These are phyloP conservation scores for Galaxea fascicularis DNA, from an alignment of 92 coral and sea anemone genomes.

Conservation along the genomic window DNA sequence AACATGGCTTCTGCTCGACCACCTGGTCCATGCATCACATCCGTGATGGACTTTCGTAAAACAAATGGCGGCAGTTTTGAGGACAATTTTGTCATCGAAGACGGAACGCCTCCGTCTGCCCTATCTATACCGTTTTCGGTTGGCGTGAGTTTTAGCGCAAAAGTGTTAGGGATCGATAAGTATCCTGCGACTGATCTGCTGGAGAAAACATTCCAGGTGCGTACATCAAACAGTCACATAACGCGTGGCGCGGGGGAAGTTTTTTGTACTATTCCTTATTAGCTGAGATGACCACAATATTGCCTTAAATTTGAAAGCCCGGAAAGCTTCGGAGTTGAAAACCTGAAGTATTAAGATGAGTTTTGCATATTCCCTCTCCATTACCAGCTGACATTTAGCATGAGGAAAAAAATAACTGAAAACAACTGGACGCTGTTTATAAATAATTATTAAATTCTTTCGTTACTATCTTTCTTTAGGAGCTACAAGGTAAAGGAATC, in stretches of 20 bases:
- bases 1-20: conserved; percentile 16
- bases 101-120: conserved; percentile 52
- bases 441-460: too few species aligned
- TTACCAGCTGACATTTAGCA: too few species aligned
- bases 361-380: too few species aligned
- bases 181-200: conserved; percentile 21
- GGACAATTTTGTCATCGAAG: conserved; percentile 46
- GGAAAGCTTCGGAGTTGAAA: too few species aligned
- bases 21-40: conserved; percentile 64
- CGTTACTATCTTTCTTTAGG: background rate
- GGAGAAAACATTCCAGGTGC: conserved; percentile 20
- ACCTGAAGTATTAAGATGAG: too few species aligned
- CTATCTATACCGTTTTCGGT: conserved; percentile 10
- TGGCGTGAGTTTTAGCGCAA: conserved; percentile 40
- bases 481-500: conserved; percentile 23
- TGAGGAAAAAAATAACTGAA: too few species aligned
- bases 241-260: too few species aligned
- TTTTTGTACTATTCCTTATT: too few species aligned
- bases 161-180: conserved; percentile 22
- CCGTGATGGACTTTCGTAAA: conserved; percentile 63
- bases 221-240: too few species aligned
- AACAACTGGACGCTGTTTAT: too few species aligned
- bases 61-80: background rate
- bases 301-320: too few species aligned
- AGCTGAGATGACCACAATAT: too few species aligned